Evolutionary conservation across 2,113 vertebrate species (phyloP).

Genomic region (Sinocyclocheilus anshuiensis): DNA sequence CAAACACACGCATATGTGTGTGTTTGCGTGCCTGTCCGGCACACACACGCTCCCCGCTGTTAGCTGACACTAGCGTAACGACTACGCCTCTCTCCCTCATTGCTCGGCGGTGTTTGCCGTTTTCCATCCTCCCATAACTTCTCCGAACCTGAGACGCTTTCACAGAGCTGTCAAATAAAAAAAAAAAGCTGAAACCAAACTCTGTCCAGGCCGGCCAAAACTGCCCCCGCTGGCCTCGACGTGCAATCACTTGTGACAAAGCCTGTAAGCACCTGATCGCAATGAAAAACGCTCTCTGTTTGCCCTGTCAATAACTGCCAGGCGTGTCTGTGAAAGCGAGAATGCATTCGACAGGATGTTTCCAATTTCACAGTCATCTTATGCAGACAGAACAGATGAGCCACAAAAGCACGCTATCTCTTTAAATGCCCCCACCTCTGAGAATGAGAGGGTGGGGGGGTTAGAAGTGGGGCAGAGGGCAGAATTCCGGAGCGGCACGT

Average conservation of each 20-base stretch:
- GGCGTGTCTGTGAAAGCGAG: background rate
- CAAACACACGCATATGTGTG: slow-evolving; percentile 62
- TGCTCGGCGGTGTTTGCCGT: slow-evolving; percentile 35
- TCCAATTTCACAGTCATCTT: slow-evolving; percentile 60
- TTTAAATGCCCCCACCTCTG: slow-evolving; percentile 72
- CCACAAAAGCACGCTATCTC: slow-evolving; percentile 69
- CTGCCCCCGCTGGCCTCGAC: slow-evolving; percentile 57
- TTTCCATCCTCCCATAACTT: slow-evolving; percentile 52
- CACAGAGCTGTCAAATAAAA: background rate
- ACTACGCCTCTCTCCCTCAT: slow-evolving; percentile 30
- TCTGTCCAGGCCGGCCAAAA: slow-evolving; percentile 5
- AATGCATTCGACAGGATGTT: slow-evolving; percentile 27
- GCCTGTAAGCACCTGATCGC: slow-evolving; percentile 59
- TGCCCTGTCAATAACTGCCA: slow-evolving; percentile 17
- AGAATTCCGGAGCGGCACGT: slow-evolving; percentile 77
- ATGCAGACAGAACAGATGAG: slow-evolving; percentile 55
- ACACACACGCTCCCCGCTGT: slow-evolving; percentile 30
- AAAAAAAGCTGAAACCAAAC: slow-evolving; percentile 43
- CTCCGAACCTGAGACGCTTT: slow-evolving; percentile 41
- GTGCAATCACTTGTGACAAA: slow-evolving; percentile 57
- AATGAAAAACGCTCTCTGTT: slow-evolving; percentile 14
- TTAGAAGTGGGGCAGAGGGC: slow-evolving; percentile 79
- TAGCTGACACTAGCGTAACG: slow-evolving; percentile 57
- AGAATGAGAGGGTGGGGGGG: too few relatives aligned
- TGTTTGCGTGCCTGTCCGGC: slow-evolving; percentile 53